Base-by-base conservation (phyloP, 2,888 invertebrate species). In the Balanococcus diminutus region DNA sequence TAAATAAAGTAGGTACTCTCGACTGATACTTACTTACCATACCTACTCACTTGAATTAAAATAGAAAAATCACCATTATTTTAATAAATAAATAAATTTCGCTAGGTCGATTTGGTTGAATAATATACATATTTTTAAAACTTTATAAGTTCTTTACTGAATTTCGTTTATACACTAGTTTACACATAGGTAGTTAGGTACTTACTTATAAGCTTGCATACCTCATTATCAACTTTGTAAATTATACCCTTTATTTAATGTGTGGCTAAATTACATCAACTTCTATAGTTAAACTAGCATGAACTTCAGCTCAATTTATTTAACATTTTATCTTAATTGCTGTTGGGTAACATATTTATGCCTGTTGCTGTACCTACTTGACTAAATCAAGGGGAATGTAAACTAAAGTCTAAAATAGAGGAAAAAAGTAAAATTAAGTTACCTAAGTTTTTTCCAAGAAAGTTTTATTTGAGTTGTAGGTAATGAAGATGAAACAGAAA, bases 271-370 rank as follows among this genome's bases (percentile, higher is more conserved):
- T 79, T 79, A 36, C 75, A 79, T 79, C 75, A 79, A 79, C 36
- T 79, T 79, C 36, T 79, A n/a, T n/a, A 79, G 75, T 36, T 79
- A 79, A 28, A 36, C 75, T 56, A 56, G 56, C 75, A 36, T 36
- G 36, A 79, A 79, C 75, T 79, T 79, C 36, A 79, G 75, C 36
- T 79, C 75, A 79, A 79, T 79, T 79, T 36, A 79, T 79, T 79
- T 3, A 32, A 36, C 75, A 79, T 79, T 79, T 79, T 79, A 79
- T 79, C 75, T 79, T 79, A 79, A 79, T 79, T 79, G 75, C 75
- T 79, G 75, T 79, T 79, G 75, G 75, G 75, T 79, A 79, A 79
- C 75, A 79, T 79, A 79, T 79, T 79, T 79, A 79, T 79, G 75
- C 75, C 75, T 79, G 75, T 79, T 79, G 75, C 75, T 19, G 75